Evolutionary conservation across 2,797 vertebrate genomes (phyloP).

Genomic region (Spheniscus humboldti): DNA sequence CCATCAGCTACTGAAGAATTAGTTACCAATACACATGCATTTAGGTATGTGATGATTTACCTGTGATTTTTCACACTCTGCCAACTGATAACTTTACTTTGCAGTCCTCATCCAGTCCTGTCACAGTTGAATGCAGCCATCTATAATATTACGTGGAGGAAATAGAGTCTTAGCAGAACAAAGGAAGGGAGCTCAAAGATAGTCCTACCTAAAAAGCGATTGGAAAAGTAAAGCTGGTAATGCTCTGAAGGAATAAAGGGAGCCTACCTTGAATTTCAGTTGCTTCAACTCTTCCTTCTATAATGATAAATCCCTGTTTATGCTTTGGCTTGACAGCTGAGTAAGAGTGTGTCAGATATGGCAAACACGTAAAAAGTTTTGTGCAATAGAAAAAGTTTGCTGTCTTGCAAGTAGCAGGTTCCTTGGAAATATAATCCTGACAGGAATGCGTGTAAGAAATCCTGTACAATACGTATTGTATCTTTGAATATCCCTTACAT

Average conservation of each 20-base stretch:
- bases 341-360: conserved; percentile 1
- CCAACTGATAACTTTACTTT: conserved; percentile 52
- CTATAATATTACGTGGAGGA: conserved; percentile 60
- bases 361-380: neutral
- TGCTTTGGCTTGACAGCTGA: neutral
- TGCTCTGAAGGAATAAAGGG: conserved; percentile 15
- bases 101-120: conserved; percentile 22
- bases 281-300: neutral
- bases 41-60: conserved; percentile 4
- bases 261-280: conserved; percentile 38
- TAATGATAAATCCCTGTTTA: conserved; percentile 47
- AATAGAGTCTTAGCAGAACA: conserved; percentile 59
- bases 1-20: neutral
- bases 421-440: neutral
- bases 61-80: conserved; percentile 44
- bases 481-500: neutral
- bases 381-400: neutral
- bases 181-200: conserved; percentile 20
- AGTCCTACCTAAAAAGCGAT: neutral
- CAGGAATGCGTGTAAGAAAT: neutral
- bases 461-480: neutral
- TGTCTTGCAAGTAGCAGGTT: neutral
- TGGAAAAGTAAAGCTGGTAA: conserved; percentile 43
- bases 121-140: conserved; percentile 67
- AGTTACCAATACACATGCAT: neutral